phyloP scores from a whole-genome alignment of 2,797 vertebrate genomes.

The Enteromius unitaeniatus region DNA sequence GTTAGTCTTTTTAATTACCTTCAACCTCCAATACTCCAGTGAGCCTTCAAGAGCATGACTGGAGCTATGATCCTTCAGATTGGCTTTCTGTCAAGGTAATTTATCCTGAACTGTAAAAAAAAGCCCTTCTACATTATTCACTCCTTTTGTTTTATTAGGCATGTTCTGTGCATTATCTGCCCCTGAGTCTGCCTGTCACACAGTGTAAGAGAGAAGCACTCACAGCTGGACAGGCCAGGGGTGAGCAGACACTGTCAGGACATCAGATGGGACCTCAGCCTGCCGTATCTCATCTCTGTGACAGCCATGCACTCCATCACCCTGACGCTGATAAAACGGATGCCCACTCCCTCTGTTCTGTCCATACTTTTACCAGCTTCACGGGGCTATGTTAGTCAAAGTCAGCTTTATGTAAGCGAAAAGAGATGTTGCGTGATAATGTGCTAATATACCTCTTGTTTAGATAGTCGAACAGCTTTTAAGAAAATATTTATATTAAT shows the following conservation, averaged over 20 bases:
- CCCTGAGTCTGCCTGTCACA: constrained; percentile 37
- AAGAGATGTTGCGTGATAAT: not conserved
- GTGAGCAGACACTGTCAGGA: constrained; percentile 48
- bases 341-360: constrained; percentile 7
- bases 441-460: constrained; percentile 1
- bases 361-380: not conserved
- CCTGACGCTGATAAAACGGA: constrained; percentile 30
- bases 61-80: constrained; percentile 5
- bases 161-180: constrained; percentile 4
- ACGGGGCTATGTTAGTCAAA: not conserved
- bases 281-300: constrained; percentile 44
- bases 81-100: constrained; percentile 22
- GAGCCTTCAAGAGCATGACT: constrained; percentile 7
- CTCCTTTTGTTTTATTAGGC: constrained; percentile 37
- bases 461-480: not conserved
- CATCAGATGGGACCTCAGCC: constrained; percentile 41
- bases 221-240: constrained; percentile 43
- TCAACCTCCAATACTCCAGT: not conserved
- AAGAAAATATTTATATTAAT: constrained; percentile 6
- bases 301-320: constrained; percentile 35
- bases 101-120: constrained; percentile 31
- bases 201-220: constrained; percentile 1
- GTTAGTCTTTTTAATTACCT: constrained; percentile 11
- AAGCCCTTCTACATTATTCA: not conserved
- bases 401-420: constrained; percentile 7